These are phyloP conservation scores for Corydoras maculifer DNA, from an alignment of 2,113 vertebrate species.

Conservation along the genomic window DNA sequence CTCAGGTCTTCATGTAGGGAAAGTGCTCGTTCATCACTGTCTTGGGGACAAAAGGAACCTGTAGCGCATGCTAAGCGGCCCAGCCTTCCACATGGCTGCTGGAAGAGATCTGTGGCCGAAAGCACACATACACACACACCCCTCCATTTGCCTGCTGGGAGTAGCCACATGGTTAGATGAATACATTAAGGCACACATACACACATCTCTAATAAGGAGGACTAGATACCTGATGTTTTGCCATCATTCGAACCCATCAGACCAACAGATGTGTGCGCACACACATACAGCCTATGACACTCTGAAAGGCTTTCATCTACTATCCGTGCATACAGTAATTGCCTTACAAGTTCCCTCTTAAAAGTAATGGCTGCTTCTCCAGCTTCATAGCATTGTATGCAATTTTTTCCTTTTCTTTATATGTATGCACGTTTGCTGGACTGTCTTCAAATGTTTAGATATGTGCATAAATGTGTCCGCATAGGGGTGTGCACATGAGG, in stretches of 20 bases:
- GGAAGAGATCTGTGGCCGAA: constrained; percentile 41
- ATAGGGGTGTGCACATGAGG: constrained; percentile 19
- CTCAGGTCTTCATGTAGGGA: constrained; percentile 46
- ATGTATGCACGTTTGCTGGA: constrained; percentile 4
- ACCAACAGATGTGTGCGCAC: background rate
- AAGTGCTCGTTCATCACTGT: constrained; percentile 55
- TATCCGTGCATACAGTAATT: constrained; percentile 24
- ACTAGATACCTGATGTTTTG: constrained; percentile 30
- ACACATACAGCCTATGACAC: constrained; percentile 18
- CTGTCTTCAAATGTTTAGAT: background rate
- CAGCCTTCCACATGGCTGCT: constrained; percentile 35
- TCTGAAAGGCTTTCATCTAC: constrained; percentile 13
- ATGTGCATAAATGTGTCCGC: background rate
- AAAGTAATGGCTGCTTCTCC: background rate
- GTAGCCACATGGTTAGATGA: constrained; percentile 24
- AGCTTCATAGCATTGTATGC: background rate
- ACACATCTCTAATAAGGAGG: constrained; percentile 35
- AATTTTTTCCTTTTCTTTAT: background rate
- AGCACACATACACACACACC: constrained; percentile 27
- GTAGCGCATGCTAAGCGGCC: constrained; percentile 46
- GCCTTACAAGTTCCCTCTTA: background rate
- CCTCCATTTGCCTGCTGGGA: constrained; percentile 12
- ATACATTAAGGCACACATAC: constrained; percentile 26
- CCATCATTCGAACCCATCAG: constrained; percentile 28
- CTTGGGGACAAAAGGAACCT: constrained; percentile 50